These are phyloP conservation scores for Podarcis muralis DNA, from an alignment of 2,113 vertebrate species.

Conservation along the genomic window DNA sequence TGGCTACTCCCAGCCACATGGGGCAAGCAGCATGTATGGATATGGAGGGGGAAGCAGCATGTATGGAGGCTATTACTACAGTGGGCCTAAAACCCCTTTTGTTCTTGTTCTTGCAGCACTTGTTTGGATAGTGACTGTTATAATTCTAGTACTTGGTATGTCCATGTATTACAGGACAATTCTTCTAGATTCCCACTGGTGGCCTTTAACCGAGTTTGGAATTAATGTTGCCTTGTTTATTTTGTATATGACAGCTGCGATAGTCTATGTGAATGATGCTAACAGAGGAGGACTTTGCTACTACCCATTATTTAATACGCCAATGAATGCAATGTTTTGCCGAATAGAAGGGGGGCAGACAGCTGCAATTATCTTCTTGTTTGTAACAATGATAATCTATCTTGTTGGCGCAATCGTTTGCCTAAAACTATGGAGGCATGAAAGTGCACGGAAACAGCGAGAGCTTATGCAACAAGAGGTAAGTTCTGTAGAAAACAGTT, in stretches of 20 bases:
- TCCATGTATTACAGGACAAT: conserved; percentile 93
- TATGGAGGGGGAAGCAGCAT: conserved; percentile 72
- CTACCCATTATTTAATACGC: conserved; percentile 84
- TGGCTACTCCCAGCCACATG: conserved; percentile 84
- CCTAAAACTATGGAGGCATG: conserved; percentile 92
- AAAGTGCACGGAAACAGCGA: conserved; percentile 82
- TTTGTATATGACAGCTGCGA: conserved; percentile 84
- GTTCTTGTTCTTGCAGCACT: conserved; percentile 87
- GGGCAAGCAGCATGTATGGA: conserved; percentile 72
- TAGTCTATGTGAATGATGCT: conserved; percentile 90
- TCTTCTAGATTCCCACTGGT: conserved; percentile 92
- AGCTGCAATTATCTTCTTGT: conserved; percentile 90
- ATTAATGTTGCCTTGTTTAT: conserved; percentile 86
- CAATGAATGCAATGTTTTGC: conserved; percentile 85
- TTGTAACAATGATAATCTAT: conserved; percentile 86
- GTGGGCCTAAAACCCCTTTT: conserved; percentile 90
- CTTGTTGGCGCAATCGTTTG: conserved; percentile 84
- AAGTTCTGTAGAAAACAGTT: conserved; percentile 24
- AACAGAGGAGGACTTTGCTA: conserved; percentile 90
- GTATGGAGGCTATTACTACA: conserved; percentile 81
- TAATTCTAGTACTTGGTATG: conserved; percentile 90
- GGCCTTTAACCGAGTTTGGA: conserved; percentile 91
- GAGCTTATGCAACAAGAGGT: conserved; percentile 83
- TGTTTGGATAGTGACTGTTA: conserved; percentile 87
- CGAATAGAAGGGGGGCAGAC: conserved; percentile 91